Conservation (phyloP, 2,888 invertebrate species). For the Heteromurus nitidus region DNA sequence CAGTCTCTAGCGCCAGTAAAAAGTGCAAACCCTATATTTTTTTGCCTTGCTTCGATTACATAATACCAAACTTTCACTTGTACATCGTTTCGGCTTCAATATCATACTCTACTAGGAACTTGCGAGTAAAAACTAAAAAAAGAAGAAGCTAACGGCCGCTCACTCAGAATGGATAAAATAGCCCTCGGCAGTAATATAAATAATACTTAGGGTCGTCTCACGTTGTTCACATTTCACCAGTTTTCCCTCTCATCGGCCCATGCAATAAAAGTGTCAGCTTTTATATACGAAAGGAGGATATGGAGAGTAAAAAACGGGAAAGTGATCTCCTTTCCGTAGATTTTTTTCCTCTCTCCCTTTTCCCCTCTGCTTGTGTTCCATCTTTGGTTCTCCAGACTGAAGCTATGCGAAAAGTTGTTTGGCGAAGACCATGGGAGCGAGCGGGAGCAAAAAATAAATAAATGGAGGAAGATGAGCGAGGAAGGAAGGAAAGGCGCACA, state of each 20-base stretch:
- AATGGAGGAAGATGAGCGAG: neutral
- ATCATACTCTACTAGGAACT: too few species aligned
- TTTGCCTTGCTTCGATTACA: neutral
- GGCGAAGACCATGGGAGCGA: too few species aligned
- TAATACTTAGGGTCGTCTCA: constrained; percentile 42
- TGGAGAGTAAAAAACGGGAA: neutral
- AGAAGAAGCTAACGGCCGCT: constrained; percentile 15
- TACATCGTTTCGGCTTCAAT: too few species aligned
- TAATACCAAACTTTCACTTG: neutral
- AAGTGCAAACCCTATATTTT: neutral
- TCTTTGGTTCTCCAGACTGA: neutral
- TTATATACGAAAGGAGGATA: constrained; percentile 26
- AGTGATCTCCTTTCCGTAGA: constrained; percentile 3
- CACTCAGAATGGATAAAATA: constrained; percentile 45
- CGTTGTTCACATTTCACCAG: constrained; percentile 38
- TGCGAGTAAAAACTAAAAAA: neutral
- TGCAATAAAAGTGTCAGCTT: constrained; percentile 54
- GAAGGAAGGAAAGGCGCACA: constrained; percentile 15
- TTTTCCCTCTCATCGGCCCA: neutral
- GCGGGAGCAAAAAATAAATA: too few species aligned
- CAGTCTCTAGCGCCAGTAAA: too few species aligned
- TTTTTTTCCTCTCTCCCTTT: neutral
- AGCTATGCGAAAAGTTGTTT: too few species aligned
- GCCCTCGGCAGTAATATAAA: constrained; percentile 65
- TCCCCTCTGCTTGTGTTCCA: neutral